Base-by-base conservation (phyloP, 2,888 invertebrate species). In the Ommatoiulus sabulosus region DNA sequence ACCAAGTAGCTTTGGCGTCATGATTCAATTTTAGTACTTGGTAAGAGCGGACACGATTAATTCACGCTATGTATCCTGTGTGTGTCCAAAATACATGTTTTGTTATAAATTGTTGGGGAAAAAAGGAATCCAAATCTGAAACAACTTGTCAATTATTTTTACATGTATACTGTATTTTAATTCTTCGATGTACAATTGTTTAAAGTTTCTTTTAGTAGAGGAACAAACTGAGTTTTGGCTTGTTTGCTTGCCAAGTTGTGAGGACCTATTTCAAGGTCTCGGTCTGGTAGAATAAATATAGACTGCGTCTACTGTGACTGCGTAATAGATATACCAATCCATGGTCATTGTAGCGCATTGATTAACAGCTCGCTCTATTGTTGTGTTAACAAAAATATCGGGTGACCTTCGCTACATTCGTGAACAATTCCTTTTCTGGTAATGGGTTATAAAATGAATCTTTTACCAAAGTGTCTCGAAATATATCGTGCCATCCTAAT, bases 1-100 rank as follows among this genome's bases (percentile, higher is more conserved):
- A 17, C 4, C 57, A 57, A 63, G 63, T 63, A 20, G 63, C 63
- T 72, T 72, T 72, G 72, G 24, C 72, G 72, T 72, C 72, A 72
- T 72, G 6, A 12, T 72, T 72, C 8, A 72, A 72, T 24, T 72
- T 72, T 72, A 20, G 63, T 57, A 57, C 15, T 17, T 17, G 15
- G 57, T 20, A 20, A 5, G 15, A 4, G 15, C 17, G 4, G 17
- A 57, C 63, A 63, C 63, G 20, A 5, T 63, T 20, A 63, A 72
- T 72, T 24, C 8, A 72, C 24, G 12, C 20, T 72, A 24, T n/a
- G 3, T 8, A 72, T 24, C 24, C 20, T 8, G 8, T 12, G 20
- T 24, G 0, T 6, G 63, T 8, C 63, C 20, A n/a, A 63, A 57
- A 57, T 63, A 0, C n/a, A 63, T 20, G 10, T 72, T 72, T 0